phyloP scores from a whole-genome alignment of 2,888 invertebrate genomes.

The Prenolepis imparis region DNA sequence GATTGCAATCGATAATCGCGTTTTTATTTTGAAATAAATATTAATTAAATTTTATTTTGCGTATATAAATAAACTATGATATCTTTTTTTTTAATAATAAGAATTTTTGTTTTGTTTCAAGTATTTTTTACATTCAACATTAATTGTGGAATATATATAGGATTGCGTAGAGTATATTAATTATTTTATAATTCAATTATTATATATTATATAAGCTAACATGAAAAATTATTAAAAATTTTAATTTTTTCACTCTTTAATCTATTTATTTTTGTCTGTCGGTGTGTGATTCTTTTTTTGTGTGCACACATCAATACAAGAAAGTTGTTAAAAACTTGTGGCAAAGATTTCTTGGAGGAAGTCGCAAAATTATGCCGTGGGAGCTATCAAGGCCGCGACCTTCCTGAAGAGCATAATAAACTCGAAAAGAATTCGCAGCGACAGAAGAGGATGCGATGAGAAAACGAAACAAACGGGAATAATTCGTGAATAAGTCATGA shows the following conservation, averaged over 20 bases:
- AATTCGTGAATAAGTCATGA: conserved; percentile 49
- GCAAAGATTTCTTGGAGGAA: conserved; percentile 3
- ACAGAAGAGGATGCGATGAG: background rate
- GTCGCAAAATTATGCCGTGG: conserved; percentile 4
- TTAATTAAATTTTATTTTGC: background rate
- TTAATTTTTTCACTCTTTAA: background rate
- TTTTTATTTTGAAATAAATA: background rate
- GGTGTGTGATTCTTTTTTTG: background rate
- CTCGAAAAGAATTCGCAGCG: conserved; percentile 9
- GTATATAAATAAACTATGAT: background rate
- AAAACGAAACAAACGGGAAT: conserved; percentile 37
- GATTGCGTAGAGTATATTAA: background rate
- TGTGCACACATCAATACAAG: background rate
- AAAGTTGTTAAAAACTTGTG: background rate
- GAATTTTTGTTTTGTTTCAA: background rate
- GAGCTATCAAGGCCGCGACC: conserved; percentile 32
- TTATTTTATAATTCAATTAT: background rate
- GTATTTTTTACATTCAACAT: background rate
- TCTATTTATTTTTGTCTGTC: background rate
- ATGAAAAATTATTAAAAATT: conserved; percentile 5
- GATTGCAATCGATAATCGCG: background rate
- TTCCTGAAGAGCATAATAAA: conserved; percentile 27
- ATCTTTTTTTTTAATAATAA: background rate
- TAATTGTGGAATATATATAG: background rate
- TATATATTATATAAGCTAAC: background rate